A percentile compares a stretch with the other conserved stretches of the same genome.
phyloP scores from a whole-genome alignment of 2,113 vertebrate genomes.

The Patagioenas fasciata region DNA sequence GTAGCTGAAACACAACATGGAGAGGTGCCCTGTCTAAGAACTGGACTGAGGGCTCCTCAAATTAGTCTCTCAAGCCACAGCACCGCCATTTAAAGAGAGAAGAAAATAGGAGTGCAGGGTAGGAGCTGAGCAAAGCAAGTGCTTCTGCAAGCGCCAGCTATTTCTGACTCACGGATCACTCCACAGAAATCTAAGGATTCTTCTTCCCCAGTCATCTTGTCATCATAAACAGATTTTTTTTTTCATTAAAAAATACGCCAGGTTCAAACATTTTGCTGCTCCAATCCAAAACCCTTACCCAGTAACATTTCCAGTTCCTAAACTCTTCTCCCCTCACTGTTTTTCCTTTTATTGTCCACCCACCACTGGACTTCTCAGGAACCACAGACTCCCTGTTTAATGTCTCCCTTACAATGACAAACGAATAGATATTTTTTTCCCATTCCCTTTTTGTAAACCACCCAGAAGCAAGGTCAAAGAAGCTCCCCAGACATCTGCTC shows the following conservation, averaged over 20 bases:
- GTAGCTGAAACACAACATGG: fast-evolving
- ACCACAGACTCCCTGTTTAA: background rate
- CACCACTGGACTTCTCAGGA: background rate
- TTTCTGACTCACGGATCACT: background rate
- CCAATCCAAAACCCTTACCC: background rate
- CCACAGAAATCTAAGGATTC: background rate
- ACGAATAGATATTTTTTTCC: constrained; percentile 28
- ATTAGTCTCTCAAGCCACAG: background rate
- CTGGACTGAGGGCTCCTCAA: background rate
- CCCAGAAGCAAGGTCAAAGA: constrained; percentile 47
- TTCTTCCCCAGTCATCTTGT: background rate
- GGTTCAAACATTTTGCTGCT: background rate
- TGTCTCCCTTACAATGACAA: background rate
- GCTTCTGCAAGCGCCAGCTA: background rate
- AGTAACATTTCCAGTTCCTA: background rate
- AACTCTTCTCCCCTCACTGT: background rate
- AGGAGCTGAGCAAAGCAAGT: background rate
- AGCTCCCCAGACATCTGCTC: constrained; percentile 12
- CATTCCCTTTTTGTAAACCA: constrained; percentile 12
- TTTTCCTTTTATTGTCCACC: background rate
- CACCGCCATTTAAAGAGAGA: background rate
- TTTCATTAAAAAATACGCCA: background rate
- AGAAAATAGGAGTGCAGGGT: background rate
- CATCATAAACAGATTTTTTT: background rate
- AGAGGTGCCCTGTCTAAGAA: background rate